Conservation (phyloP, 2,888 invertebrate genomes). For the Lepidonotus clava region DNA sequence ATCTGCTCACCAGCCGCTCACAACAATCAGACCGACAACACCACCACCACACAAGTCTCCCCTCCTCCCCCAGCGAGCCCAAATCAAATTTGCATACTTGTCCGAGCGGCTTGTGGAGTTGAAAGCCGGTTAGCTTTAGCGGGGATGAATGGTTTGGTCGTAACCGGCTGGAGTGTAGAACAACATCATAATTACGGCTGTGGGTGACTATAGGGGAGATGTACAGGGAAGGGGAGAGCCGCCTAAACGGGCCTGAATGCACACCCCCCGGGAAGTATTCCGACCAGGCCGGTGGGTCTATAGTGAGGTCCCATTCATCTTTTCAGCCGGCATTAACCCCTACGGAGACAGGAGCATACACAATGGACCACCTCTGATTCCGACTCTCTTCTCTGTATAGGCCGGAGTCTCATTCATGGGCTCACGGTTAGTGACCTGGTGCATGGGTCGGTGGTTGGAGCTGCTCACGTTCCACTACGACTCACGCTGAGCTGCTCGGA, state of each 20-base stretch:
- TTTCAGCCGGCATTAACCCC: neutral
- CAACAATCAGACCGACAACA: too few species aligned
- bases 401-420: too few species aligned
- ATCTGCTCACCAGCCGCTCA: too few species aligned
- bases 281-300: neutral
- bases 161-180: neutral
- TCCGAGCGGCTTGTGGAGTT: neutral
- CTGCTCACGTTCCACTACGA: too few species aligned
- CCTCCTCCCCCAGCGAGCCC: neutral
- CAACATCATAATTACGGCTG: neutral
- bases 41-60: neutral
- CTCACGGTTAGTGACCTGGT: too few species aligned
- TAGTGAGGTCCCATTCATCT: neutral
- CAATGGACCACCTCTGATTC: too few species aligned
- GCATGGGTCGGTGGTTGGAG: too few species aligned
- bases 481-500: too few species aligned
- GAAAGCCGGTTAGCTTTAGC: neutral
- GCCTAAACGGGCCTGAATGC: neutral
- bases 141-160: too few species aligned
- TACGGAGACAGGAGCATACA: too few species aligned
- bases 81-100: conserved; percentile 15
- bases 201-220: neutral
- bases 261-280: neutral
- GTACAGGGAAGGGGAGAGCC: neutral
- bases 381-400: too few species aligned